These are phyloP conservation scores for Poicephalus gulielmi DNA, from an alignment of 2,113 vertebrate species.

Conservation along the genomic window DNA sequence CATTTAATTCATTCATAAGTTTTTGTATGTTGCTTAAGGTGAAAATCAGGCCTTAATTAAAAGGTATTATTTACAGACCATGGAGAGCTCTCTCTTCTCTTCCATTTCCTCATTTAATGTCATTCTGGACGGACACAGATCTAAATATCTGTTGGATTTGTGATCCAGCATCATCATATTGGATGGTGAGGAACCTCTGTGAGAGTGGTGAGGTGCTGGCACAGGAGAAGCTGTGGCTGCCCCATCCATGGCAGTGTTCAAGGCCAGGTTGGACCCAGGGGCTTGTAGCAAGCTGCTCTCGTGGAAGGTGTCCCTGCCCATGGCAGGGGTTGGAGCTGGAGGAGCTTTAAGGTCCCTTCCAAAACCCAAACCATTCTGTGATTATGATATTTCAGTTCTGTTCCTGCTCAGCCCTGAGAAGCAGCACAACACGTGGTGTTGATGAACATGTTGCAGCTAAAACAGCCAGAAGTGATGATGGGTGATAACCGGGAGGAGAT, in stretches of 20 bases:
- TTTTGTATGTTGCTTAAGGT: not conserved
- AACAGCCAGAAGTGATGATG: not conserved
- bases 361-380: not conserved
- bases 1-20: not conserved
- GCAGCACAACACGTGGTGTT: accelerated
- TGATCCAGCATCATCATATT: not conserved
- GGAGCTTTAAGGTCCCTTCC: not conserved
- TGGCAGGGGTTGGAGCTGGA: not conserved
- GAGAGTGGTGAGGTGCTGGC: not conserved
- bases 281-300: not conserved
- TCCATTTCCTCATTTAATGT: not conserved
- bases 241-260: not conserved
- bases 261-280: not conserved
- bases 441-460: accelerated
- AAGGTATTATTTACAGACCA: not conserved
- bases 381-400: not conserved
- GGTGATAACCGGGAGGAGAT: not conserved
- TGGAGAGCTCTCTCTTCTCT: not conserved
- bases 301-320: not conserved
- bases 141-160: not conserved
- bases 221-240: not conserved
- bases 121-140: not conserved
- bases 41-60: not conserved
- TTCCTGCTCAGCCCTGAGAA: not conserved
- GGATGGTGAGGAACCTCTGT: not conserved